Percentiles rank a stretch among this genome's conserved stretches.
These are phyloP conservation scores for Cenopis cana DNA, from an alignment of 2,888 invertebrate genomes.

Conservation along the genomic window DNA sequence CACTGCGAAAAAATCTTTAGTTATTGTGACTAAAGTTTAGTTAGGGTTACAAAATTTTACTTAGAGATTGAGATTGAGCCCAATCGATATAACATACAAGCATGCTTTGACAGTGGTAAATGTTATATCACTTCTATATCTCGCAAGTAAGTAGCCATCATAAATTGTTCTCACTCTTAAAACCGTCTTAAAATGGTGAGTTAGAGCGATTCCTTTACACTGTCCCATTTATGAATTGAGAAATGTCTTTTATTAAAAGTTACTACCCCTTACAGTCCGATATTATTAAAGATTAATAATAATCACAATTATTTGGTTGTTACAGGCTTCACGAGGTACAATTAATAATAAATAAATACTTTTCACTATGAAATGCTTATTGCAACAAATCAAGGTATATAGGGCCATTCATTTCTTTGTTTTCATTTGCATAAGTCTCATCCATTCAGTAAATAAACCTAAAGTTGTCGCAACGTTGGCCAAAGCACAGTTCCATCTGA, in stretches of 20 bases:
- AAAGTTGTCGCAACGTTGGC: background rate
- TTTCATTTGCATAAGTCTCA: background rate
- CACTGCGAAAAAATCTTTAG: too few species aligned
- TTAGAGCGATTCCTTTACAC: background rate
- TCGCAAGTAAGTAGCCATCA: too few species aligned
- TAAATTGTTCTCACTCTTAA: too few species aligned
- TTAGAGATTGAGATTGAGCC: too few species aligned
- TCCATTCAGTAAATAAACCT: background rate
- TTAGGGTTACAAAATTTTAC: too few species aligned
- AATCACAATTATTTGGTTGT: constrained; percentile 62
- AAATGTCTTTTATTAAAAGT: constrained; percentile 49
- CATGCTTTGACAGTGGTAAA: too few species aligned
- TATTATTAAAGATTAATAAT: constrained; percentile 46
- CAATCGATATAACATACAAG: too few species aligned
- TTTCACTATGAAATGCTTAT: constrained; percentile 15
- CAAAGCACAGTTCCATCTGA: background rate
- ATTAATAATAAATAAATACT: constrained; percentile 43
- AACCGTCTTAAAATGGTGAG: background rate
- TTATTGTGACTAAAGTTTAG: too few species aligned
- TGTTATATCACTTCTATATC: too few species aligned
- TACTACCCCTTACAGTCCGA: constrained; percentile 49
- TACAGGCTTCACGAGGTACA: constrained; percentile 48
- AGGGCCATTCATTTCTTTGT: background rate
- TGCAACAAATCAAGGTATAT: constrained; percentile 7
- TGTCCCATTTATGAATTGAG: constrained; percentile 40